Evolutionary conservation across 2,888 invertebrate species (phyloP).

Genomic region (Ochlodes sylvanus): DNA sequence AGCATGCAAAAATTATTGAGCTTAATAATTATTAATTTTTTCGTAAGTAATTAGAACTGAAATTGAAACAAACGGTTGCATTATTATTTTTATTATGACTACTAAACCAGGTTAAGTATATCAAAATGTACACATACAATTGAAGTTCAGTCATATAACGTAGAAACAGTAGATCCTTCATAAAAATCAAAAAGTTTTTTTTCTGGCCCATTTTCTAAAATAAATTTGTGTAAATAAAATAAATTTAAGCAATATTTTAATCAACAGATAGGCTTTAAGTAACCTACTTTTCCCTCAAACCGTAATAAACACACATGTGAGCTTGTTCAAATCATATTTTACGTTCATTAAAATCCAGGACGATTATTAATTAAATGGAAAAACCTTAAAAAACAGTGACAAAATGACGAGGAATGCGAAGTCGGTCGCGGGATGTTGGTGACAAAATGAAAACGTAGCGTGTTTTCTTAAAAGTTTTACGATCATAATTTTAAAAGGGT

Average conservation of each 20-base stretch:
- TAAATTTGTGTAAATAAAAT: no score
- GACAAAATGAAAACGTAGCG: conserved; percentile 45
- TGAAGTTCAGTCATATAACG: no score
- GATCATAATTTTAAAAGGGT: conserved; percentile 38
- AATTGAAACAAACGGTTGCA: no score
- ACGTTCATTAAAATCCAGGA: conserved; percentile 39
- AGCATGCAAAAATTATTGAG: no score
- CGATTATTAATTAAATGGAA: conserved; percentile 42
- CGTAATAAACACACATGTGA: not conserved
- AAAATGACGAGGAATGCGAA: conserved; percentile 45
- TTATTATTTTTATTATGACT: no score
- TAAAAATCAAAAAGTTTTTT: no score
- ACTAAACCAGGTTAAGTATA: no score
- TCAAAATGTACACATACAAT: no score
- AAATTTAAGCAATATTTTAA: not conserved
- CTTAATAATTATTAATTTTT: no score
- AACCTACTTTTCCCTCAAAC: conserved; percentile 49
- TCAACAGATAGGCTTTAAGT: conserved; percentile 29
- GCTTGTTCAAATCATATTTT: not conserved
- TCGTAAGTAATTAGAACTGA: no score
- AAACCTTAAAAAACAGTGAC: conserved; percentile 29
- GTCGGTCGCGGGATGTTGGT: conserved; percentile 35
- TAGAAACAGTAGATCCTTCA: no score
- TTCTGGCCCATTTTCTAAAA: no score
- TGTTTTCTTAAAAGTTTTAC: conserved; percentile 47